Evolutionary conservation across 2,113 vertebrate species (phyloP).

Genomic region (Epinephelus cyanopodus): DNA sequence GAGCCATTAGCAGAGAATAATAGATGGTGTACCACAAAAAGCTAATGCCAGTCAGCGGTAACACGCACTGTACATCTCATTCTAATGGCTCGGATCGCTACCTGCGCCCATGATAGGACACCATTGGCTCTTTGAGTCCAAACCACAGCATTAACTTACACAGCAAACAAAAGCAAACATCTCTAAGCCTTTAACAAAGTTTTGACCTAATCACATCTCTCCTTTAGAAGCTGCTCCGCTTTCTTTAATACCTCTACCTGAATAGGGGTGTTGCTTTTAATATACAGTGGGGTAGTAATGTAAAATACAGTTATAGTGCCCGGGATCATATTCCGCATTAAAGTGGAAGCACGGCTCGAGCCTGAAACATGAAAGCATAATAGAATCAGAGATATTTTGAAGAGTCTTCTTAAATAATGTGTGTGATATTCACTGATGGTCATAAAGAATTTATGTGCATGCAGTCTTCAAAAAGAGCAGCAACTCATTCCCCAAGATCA

Average conservation of each 20-base stretch:
- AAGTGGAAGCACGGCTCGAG: slow-evolving; percentile 18
- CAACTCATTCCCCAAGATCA: slow-evolving; percentile 64
- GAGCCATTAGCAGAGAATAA: slow-evolving; percentile 61
- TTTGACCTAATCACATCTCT: slow-evolving; percentile 32
- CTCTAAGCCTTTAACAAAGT: slow-evolving; percentile 38
- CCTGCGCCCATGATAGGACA: slow-evolving; percentile 5
- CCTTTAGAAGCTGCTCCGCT: not conserved
- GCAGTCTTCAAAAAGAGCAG: slow-evolving; percentile 68
- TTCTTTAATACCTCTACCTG: not conserved
- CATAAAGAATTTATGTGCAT: slow-evolving; percentile 75
- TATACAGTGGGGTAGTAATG: not conserved
- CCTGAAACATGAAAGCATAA: slow-evolving; percentile 52
- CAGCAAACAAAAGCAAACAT: slow-evolving; percentile 48
- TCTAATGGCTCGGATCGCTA: slow-evolving; percentile 44
- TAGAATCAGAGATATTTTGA: slow-evolving; percentile 63
- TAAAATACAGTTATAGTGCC: slow-evolving; percentile 13
- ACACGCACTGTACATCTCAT: slow-evolving; percentile 28
- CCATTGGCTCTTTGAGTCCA: slow-evolving; percentile 18
- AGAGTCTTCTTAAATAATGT: slow-evolving; percentile 74
- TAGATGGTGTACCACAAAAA: slow-evolving; percentile 53
- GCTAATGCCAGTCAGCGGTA: slow-evolving; percentile 53
- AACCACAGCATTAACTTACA: slow-evolving; percentile 37
- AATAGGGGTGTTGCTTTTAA: slow-evolving; percentile 37
- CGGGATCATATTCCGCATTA: slow-evolving; percentile 19
- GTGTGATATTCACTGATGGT: slow-evolving; percentile 66